Percentiles rank a stretch among this genome's conserved stretches.
These are phyloP conservation scores for Bos indicus DNA, from an alignment of 2,113 vertebrate genomes.

Conservation along the genomic window DNA sequence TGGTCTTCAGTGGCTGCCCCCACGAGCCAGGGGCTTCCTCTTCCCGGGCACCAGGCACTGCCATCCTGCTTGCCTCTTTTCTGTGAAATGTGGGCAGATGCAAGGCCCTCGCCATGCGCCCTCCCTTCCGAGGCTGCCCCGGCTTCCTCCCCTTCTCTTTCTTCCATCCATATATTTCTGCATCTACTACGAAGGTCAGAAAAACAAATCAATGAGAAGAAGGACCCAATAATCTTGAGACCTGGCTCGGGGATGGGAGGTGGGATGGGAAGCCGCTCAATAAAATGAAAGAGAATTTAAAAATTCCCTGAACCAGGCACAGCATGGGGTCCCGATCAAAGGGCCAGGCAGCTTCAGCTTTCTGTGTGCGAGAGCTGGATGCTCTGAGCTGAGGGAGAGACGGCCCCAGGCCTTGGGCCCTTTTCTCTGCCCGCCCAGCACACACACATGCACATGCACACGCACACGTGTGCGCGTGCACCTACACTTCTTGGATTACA, in stretches of 20 bases:
- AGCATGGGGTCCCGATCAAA: conserved; percentile 68
- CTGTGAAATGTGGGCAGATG: conserved; percentile 39
- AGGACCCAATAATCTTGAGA: conserved; percentile 73
- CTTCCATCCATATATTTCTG: conserved; percentile 61
- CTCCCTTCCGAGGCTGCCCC: background rate
- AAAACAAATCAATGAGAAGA: conserved; percentile 76
- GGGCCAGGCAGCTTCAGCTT: conserved; percentile 26
- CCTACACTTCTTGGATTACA: background rate
- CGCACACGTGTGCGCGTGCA: fast-evolving
- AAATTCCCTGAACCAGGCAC: conserved; percentile 64
- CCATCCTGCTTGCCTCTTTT: conserved; percentile 4
- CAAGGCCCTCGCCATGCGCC: fast-evolving
- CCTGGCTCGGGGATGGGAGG: conserved; percentile 30
- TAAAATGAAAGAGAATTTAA: conserved; percentile 75
- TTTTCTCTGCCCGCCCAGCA: background rate
- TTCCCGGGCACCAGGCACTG: background rate
- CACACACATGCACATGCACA: background rate
- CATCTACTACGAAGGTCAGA: conserved; percentile 76
- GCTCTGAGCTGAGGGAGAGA: background rate
- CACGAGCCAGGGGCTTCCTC: background rate
- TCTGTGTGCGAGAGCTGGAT: background rate
- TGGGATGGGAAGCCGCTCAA: conserved; percentile 39
- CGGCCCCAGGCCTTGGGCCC: fast-evolving
- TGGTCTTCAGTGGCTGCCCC: background rate
- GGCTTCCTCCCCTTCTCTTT: background rate